Base-by-base conservation (phyloP, 2,888 invertebrate genomes). In the Hedychridium roseum region DNA sequence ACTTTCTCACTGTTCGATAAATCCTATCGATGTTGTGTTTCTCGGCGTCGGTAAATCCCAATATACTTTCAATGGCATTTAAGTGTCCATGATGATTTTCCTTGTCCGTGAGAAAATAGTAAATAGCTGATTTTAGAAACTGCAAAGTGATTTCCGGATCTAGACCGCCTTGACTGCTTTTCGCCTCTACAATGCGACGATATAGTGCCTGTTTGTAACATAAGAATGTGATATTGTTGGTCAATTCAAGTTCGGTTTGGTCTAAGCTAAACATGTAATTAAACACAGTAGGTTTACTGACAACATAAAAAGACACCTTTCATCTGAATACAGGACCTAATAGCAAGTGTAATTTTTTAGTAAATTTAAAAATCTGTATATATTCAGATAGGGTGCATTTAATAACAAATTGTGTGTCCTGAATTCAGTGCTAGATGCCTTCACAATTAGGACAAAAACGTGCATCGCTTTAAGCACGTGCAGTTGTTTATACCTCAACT, bases 81-180 rank as follows among this genome's bases (percentile, higher is more conserved):
- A 95, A 83, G 76, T 95, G 95, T 11, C 93, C 92, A 67, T 90
- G 90, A 43, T 90, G 89, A 73, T 94, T 93, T 76, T 94, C 93
- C 64, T 88, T 89, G 75, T 94, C 94, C 2, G 94, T 91, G 48
- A 95, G 83, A 80, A 94, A 95, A 78, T 95, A 94, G 79, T 93
- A 95, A 70, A 95, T 87, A 42, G 95, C 94, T 53, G 94, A 94
- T 80, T 94, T 94, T 55, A 95, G 85, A 81, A 95, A 95, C 79
- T 93, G 92, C 71, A 95, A 82, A 14, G 93, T 94, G 60, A 94
- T 89, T 80, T 93, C 92, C n/a, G 94, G 92, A 81, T 94, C 94
- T 46, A 91, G 87, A 63, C 84, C 85, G 60, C 85, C 85, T 78
- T 87, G 88, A 75, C 81, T 86, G 74, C 85, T 87, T 79, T 88